Conservation (phyloP, 2,797 vertebrate species). For the Euthynnus affinis region DNA sequence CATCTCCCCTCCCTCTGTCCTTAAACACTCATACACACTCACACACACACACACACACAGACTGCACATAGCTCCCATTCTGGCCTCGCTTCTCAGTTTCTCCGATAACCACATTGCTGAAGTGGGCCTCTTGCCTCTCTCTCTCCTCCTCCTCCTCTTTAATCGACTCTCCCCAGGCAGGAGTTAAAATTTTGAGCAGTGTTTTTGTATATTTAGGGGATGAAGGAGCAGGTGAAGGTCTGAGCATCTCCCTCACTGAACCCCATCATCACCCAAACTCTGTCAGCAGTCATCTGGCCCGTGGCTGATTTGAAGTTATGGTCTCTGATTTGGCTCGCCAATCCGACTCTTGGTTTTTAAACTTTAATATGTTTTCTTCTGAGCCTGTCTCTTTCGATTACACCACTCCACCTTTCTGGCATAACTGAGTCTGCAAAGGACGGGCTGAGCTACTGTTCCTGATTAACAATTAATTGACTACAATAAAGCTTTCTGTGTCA, state of each 20-base stretch:
- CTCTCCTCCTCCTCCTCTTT: constrained; percentile 44
- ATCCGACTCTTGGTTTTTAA: constrained; percentile 72
- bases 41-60: constrained; percentile 42
- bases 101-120: constrained; percentile 83
- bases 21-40: constrained; percentile 25
- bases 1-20: constrained; percentile 25
- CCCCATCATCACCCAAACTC: constrained; percentile 15
- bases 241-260: constrained; percentile 7
- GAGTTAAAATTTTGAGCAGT: background rate
- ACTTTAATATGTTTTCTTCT: constrained; percentile 85
- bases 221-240: constrained; percentile 22
- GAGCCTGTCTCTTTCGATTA: constrained; percentile 82
- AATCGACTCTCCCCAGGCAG: constrained; percentile 45
- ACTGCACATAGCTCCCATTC: constrained; percentile 62
- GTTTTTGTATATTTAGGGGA: background rate
- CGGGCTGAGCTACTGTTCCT: constrained; percentile 72
- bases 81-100: constrained; percentile 71
- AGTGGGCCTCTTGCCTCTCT: constrained; percentile 71
- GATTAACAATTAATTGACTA: constrained; percentile 86
- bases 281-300: constrained; percentile 46
- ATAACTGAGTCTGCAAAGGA: constrained; percentile 55
- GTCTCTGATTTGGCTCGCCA: constrained; percentile 45
- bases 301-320: constrained; percentile 52
- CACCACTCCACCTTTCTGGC: constrained; percentile 60
- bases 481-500: constrained; percentile 81